phyloP scores from a whole-genome alignment of 2,113 vertebrate genomes.

The Bubo bubo region DNA sequence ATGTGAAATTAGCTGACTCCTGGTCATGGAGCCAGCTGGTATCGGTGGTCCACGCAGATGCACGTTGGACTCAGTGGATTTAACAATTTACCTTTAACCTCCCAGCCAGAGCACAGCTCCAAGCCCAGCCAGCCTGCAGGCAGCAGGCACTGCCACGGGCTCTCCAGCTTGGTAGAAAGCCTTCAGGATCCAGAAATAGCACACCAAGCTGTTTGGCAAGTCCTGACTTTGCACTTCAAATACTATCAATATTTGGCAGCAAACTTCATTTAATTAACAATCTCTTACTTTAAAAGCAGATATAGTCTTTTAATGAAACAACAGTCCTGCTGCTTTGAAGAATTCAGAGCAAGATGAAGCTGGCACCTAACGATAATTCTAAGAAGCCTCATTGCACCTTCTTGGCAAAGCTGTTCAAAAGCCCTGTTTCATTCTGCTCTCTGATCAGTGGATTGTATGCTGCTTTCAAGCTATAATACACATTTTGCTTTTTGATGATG shows the following conservation, averaged over 20 bases:
- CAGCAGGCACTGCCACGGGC: neutral
- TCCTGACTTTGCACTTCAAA: neutral
- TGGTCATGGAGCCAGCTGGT: neutral
- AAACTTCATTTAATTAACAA: constrained; percentile 43
- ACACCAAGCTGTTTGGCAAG: neutral
- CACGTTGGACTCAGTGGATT: neutral
- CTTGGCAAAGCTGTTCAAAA: constrained; percentile 31
- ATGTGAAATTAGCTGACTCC: neutral
- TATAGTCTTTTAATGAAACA: constrained; percentile 15
- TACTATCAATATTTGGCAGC: constrained; percentile 14
- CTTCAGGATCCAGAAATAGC: neutral
- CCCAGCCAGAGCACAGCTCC: neutral
- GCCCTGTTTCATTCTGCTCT: neutral
- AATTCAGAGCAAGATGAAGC: constrained; percentile 26
- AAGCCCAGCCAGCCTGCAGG: neutral
- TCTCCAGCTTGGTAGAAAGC: neutral
- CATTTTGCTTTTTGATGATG: constrained; percentile 15
- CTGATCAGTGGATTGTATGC: neutral
- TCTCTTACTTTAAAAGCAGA: constrained; percentile 41
- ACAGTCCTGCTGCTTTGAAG: constrained; percentile 29
- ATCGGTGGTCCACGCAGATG: neutral
- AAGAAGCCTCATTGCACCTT: constrained; percentile 12
- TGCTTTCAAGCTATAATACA: constrained; percentile 38
- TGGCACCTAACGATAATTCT: constrained; percentile 49
- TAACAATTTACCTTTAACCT: neutral